Conservation (phyloP, 1,140 invertebrate species). For the Hirudo medicinalis region DNA sequence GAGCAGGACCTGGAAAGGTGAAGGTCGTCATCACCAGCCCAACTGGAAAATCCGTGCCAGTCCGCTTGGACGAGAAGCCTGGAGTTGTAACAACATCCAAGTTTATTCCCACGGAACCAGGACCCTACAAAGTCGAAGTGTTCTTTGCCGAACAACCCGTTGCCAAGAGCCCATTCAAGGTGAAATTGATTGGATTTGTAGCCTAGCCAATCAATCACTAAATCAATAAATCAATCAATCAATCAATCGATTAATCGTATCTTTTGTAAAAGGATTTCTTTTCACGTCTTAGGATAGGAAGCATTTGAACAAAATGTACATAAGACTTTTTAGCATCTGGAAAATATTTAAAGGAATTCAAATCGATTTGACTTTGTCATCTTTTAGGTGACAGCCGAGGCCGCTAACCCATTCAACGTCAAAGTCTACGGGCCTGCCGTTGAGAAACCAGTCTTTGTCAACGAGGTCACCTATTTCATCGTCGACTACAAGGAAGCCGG, state of each 20-base stretch:
- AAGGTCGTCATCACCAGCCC: constrained; percentile 56
- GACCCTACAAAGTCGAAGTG: constrained; percentile 41
- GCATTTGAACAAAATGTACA: no score
- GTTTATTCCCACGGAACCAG: constrained; percentile 52
- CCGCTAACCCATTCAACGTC: constrained; percentile 52
- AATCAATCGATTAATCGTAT: not conserved
- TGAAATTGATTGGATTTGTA: constrained; percentile 21
- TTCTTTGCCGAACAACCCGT: constrained; percentile 30
- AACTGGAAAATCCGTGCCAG: constrained; percentile 9
- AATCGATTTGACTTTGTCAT: not conserved
- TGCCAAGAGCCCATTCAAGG: constrained; percentile 34
- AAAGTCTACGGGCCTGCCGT: constrained; percentile 24
- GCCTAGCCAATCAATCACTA: not conserved
- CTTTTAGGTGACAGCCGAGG: constrained; percentile 28
- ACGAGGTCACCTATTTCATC: constrained; percentile 24
- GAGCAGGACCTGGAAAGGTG: constrained; percentile 64
- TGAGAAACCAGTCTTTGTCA: constrained; percentile 23
- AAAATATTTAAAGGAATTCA: no score
- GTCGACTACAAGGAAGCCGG: constrained; percentile 25
- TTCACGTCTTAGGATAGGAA: no score
- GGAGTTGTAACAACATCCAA: constrained; percentile 57
- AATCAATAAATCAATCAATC: not conserved
- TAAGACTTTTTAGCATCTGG: no score
- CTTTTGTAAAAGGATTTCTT: not conserved
- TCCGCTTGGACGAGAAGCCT: constrained; percentile 41